phyloP scores from a whole-genome alignment of 2,113 vertebrate species.

The Bungarus multicinctus region DNA sequence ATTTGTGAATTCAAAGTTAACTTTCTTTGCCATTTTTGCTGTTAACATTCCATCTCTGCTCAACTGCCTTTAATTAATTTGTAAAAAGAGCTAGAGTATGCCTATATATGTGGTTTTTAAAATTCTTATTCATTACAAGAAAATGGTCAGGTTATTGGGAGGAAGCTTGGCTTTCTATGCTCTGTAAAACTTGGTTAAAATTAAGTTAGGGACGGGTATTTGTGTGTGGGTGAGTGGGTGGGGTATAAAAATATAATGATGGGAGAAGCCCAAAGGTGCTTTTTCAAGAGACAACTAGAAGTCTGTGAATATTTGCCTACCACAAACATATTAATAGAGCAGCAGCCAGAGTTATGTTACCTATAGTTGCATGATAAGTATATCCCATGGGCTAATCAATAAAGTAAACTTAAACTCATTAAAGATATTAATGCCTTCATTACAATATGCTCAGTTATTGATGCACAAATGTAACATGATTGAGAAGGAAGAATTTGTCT shows the following conservation, averaged over 20 bases:
- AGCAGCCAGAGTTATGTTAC: not conserved
- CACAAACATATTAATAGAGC: not conserved
- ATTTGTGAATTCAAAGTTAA: conserved; percentile 32
- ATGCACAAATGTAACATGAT: not conserved
- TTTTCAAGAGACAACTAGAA: not conserved
- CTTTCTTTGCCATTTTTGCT: conserved; percentile 27
- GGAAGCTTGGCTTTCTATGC: not conserved
- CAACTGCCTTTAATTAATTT: conserved; percentile 16
- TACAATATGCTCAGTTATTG: not conserved
- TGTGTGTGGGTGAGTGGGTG: not conserved
- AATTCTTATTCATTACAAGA: not conserved
- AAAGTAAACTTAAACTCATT: not conserved
- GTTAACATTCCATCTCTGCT: not conserved
- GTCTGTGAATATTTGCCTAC: not conserved
- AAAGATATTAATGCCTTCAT: not conserved
- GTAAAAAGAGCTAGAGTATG: not conserved
- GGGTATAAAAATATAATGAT: not conserved
- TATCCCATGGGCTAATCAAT: not conserved
- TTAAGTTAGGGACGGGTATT: not conserved
- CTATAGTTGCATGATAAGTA: not conserved
- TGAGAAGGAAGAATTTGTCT: not conserved
- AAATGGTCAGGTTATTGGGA: not conserved
- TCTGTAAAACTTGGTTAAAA: not conserved
- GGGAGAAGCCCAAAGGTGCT: not conserved
- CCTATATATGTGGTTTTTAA: not conserved